phyloP scores from a whole-genome alignment of 2,797 vertebrate species.

The Babyrousa celebensis region DNA sequence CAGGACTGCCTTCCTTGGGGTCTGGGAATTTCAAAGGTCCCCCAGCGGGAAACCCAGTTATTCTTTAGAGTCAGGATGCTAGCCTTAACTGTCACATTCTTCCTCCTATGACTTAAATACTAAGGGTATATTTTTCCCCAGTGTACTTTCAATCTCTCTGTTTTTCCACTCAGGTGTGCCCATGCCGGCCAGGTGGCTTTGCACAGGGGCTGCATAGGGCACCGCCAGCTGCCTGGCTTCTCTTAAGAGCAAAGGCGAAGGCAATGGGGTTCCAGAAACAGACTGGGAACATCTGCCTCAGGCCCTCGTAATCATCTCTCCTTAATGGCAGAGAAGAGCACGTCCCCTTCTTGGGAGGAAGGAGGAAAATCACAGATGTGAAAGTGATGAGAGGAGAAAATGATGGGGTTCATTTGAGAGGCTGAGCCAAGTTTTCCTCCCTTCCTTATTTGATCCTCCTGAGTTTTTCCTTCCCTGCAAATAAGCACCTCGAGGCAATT shows the following conservation, averaged over 20 bases:
- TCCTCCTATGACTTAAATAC: background rate
- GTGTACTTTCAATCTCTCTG: background rate
- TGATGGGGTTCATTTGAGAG: conserved; percentile 48
- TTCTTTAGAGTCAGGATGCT: background rate
- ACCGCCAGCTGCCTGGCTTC: background rate
- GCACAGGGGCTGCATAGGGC: background rate
- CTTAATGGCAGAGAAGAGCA: background rate
- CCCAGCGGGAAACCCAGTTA: background rate
- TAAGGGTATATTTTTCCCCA: background rate
- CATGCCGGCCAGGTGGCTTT: background rate
- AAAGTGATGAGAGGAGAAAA: conserved; percentile 61
- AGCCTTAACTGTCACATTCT: background rate
- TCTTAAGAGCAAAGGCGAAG: background rate
- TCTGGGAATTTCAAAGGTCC: background rate
- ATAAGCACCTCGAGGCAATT: conserved; percentile 76
- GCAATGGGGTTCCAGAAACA: background rate
- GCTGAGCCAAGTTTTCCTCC: conserved; percentile 1
- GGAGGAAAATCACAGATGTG: conserved; percentile 69
- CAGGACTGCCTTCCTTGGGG: background rate
- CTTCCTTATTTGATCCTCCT: conserved; percentile 45
- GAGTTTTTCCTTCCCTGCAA: conserved; percentile 41
- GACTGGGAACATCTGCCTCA: background rate
- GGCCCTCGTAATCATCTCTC: conserved; percentile 39
- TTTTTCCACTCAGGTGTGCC: background rate
- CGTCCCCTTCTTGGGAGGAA: background rate